Conservation (phyloP, 1,140 invertebrate species). For the Drosophila lini region DNA sequence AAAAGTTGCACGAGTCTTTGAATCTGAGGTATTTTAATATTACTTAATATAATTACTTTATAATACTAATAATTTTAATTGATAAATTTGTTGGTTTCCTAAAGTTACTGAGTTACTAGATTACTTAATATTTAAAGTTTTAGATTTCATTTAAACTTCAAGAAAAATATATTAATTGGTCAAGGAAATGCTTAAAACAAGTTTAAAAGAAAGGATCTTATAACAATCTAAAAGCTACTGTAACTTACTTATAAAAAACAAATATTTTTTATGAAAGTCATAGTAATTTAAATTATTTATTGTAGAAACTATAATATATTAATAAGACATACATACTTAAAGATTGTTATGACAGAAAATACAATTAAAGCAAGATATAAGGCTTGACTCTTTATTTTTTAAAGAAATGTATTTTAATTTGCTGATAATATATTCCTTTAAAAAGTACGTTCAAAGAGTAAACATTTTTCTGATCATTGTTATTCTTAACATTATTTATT, state of each 20-base stretch:
- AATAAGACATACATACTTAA: neutral
- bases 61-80: neutral
- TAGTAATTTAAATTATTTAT: no score
- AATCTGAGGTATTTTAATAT: neutral
- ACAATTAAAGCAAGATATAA: neutral
- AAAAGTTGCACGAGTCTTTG: neutral
- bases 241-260: no score
- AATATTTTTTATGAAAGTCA: no score
- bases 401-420: neutral
- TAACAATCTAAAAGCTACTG: no score
- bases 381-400: neutral
- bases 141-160: no score
- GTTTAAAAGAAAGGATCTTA: no score
- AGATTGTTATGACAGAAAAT: neutral
- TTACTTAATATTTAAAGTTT: no score
- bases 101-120: no score
- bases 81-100: neutral
- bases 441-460: neutral
- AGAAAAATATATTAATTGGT: no score
- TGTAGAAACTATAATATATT: no score
- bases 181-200: no score
- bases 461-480: neutral
- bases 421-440: neutral
- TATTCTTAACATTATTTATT: neutral
- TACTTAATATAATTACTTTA: neutral